Evolutionary conservation across 2,888 invertebrate genomes (phyloP), one percentile per base, ranked within the genome.

Genomic region (Theodoxus fluviatilis): DNA sequence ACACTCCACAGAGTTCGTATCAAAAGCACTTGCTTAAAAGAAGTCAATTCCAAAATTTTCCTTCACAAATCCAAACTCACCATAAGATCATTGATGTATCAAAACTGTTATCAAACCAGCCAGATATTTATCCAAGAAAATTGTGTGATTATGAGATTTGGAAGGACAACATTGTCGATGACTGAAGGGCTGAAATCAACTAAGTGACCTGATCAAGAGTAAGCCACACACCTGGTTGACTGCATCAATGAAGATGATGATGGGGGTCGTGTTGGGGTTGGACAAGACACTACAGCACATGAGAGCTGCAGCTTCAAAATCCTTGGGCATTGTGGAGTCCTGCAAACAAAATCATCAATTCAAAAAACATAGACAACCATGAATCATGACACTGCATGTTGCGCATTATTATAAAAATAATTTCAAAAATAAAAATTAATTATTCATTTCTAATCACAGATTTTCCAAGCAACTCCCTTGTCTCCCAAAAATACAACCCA

Each of bases 181-280:
- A 4, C 6, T 37, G 7, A 64, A n/a, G 18, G n/a, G 25, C n/a
- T 22, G 6, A n/a, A 22, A 6, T 64, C 25, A 31, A 37, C 7
- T 49, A 15, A 22, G n/a, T n/a, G n/a, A n/a, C n/a, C n/a, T n/a
- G n/a, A n/a, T n/a, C n/a, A n/a, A n/a, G n/a, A n/a, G n/a, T n/a
- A n/a, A n/a, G n/a, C n/a, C n/a, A 61, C 67, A 66, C 71, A 85
- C 85, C 81, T 86, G 86, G 74, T 86, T 84, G 18, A 85, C 75
- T 38, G 84, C 85, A 78, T 86, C 86, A 4, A 86, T 79, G 71
- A 85, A 79, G 59, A 86, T 79, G 31, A 85, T 81, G 28, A 82
- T 73, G 25, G 83, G 85, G 47, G 78, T 77, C 4, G 84, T 83
- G 75, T 83, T 82, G 25, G 82, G 82, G 70, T 84, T 85, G 28